Base-by-base conservation (phyloP, 2,888 invertebrate species). In the Sycophila texana region DNA sequence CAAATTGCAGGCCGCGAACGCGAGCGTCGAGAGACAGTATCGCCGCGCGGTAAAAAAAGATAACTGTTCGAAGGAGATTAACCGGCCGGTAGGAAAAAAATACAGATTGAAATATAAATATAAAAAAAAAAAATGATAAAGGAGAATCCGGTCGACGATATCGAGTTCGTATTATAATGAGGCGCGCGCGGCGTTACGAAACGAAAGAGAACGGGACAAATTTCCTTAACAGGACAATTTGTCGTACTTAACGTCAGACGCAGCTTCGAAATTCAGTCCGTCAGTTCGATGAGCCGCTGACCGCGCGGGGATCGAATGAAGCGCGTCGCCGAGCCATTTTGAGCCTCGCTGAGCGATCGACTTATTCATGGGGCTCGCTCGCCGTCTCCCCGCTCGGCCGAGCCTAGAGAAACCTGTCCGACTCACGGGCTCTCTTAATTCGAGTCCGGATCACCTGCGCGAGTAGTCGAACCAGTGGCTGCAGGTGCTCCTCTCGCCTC, bases 321-420 rank as follows among this genome's bases (percentile, higher is more conserved):
- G 39, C 39, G 39, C 39, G 39, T 39, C 7, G 10, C 39, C 53
- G 39, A 39, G 10, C 16, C 67, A 53, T 53, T 53, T 67, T 53
- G 67, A 67, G 53, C 47, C 51, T 7, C 53, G 1, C 53, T 10
- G 39, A 39, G 55, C 68, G 68, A 68, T 68, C 68, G 68, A 68
- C 68, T 68, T 68, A 68, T 68, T 68, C 68, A 68, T 68, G 68
- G 68, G 57, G 39, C 39, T 39, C 10, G 39, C 55, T 51, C 20
- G 20, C 30, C 39, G 10, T 39, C 39, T 39, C 39, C 39, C 39
- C 39, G 39, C 39, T 39, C 39, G 39, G 20, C n/a, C n/a, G 67
- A 55, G 55, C 14, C 68, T 68, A 51, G 60, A 74, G 71, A 77
- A 68, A 81, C 79, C 77, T 79, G 79, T 79, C 81, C 71, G 57